Base-by-base conservation (phyloP, 64 coral and sea anemone genomes). In the Dendronephthya gigantea region DNA sequence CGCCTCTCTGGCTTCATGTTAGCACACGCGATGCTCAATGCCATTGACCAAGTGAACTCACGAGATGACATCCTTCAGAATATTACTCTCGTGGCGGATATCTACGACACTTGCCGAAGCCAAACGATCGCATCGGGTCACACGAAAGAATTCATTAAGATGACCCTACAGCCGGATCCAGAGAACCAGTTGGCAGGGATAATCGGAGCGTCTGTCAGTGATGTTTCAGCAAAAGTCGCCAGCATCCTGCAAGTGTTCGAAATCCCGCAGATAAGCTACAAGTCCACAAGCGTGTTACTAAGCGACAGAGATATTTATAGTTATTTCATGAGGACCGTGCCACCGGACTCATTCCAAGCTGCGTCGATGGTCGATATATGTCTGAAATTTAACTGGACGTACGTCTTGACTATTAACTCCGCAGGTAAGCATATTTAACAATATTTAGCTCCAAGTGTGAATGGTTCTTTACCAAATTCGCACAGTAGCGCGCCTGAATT, bases 291-390 rank as follows among this genome's bases (percentile, higher is more conserved):
- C 17, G 72, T 79, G 31, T 28, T 39, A 5, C 32, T 79, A 16
- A 79, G 72, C 31, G 30, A 79, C 72, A 79, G 30, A 29, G 72
- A 79, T 29, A 35, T 79, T 29, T 79, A 79, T 79, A 79, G 72
- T 79, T 79, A 79, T 35, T 79, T 79, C 37, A 16, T 79, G 29
- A 19, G 72, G 15, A 79, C 72, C 37, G 72, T 79, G 15, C 32
- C 72, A 34, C 72, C 72, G 11, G 72, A 79, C 22, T 36, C 31
- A 0, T 79, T 79, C 22, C 72, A 79, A 79, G 29, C 29, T 5
- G 19, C 19, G 1, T 29, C 72, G 22, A 79, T 79, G 32, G 72
- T 79, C 7, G 72, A 79, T 39, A 34, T 79, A 15, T 33, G 19
- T 16, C 72, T 15, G 15, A 34, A 39, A 35, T 79, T 36, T 33